phyloP scores from a whole-genome alignment of 1,140 invertebrate genomes.

The Cotesia vestalis region DNA sequence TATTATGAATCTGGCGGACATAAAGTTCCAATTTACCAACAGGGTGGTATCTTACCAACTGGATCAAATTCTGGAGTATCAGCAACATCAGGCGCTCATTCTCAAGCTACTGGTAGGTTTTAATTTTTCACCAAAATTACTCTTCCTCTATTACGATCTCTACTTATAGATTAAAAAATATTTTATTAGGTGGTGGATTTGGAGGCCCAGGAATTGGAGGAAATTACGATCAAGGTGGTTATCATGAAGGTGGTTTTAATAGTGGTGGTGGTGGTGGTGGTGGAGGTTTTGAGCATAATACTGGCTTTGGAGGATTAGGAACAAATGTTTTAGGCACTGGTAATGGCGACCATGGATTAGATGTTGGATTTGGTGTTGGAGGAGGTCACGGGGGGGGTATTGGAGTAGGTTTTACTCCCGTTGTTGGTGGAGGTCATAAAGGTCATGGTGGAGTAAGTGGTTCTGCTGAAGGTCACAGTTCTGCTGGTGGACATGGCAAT shows the following conservation, averaged over 20 bases:
- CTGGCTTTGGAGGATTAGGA: not conserved
- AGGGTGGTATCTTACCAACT: too few species aligned
- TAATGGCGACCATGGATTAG: not conserved
- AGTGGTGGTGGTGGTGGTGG: not conserved
- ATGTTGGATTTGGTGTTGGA: not conserved
- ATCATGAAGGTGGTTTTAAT: not conserved
- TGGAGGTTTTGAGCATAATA: not conserved
- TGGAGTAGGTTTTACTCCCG: too few species aligned
- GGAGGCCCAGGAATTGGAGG: not conserved
- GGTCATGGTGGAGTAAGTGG: not conserved
- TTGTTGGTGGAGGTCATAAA: not conserved
- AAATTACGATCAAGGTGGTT: not conserved
- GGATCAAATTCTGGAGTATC: too few species aligned
- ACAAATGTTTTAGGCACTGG: not conserved
- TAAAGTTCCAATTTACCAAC: too few species aligned
- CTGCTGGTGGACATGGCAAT: conserved; percentile 1
- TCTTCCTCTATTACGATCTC: too few species aligned
- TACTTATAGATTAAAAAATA: too few species aligned
- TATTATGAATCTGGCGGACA: too few species aligned
- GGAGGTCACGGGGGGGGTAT: not conserved
- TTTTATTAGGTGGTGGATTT: too few species aligned
- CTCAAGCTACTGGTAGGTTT: too few species aligned
- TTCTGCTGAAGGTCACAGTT: not conserved
- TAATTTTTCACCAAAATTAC: too few species aligned
- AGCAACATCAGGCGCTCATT: too few species aligned